Evolutionary conservation across 2,113 vertebrate genomes (phyloP), one percentile per base, ranked within the genome.

Genomic region (Hydrochoerus hydrochaeris): DNA sequence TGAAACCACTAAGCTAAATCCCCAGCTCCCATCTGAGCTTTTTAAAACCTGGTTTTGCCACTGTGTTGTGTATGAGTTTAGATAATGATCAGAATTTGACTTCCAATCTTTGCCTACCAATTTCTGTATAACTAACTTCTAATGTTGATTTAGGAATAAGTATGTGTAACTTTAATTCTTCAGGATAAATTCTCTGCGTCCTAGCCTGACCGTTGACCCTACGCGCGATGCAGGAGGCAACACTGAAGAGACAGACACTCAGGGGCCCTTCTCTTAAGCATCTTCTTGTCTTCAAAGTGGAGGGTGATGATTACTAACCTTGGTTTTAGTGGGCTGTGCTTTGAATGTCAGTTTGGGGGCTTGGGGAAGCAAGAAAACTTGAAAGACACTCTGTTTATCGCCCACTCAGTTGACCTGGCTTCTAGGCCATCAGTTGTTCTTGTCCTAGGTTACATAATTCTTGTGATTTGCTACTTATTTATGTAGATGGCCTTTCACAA

Each of bases 211-310:
- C n/a, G 62, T 6, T 46, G 41, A 35, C 14, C 67, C n/a, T 38
- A 57, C 58, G 4, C 58, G 4, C 28, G 63, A 75, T 1, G 0
- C 10, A 26, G 60, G 13, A 58, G 16, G 77, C 0, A 13, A 7
- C 2, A n/a, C 5, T 4, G 41, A 52, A 30, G 14, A 26, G 38
- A 26, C 5, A 24, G 63, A 41, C 90, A 41, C 16, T 10, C 46
- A 19, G 3, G 0, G 57, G 7, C 8, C 12, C 1, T 90, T 41
- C 30, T 49, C 0, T 12, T 0, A 6, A 3, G 0, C 19, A 44
- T 5, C n/a, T 4, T 52, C 11, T 16, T 5, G 11, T 65, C 35
- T 10, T 58, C 3, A 60, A 3, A 92, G 19, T 1, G 11, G 14
- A 63, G 7, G 22, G 17, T 19, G 32, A 1, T 19, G 19, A 82